phyloP scores from a whole-genome alignment of 2,888 invertebrate species.

The Calliopum simillimum region DNA sequence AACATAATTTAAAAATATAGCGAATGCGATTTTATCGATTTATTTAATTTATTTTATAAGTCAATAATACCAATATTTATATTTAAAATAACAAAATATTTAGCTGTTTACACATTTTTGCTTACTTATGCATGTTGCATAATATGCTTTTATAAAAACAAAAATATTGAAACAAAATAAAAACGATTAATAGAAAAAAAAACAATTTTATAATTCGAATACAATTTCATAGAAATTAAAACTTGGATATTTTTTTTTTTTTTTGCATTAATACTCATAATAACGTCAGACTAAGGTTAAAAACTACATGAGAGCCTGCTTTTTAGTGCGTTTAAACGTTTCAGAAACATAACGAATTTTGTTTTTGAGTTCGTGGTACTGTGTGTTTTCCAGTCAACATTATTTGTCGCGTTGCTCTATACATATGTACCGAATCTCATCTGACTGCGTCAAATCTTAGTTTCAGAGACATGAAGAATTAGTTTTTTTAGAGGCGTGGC shows the following conservation, averaged over 20 bases:
- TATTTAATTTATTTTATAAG: not conserved
- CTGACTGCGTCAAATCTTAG: too few species aligned
- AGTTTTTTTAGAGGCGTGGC: too few species aligned
- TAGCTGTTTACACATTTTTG: not conserved
- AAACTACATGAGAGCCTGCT: too few species aligned
- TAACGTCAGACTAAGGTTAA: too few species aligned
- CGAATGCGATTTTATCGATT: not conserved
- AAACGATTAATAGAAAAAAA: not conserved
- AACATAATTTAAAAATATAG: not conserved
- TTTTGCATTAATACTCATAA: too few species aligned
- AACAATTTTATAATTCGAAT: not conserved
- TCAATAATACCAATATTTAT: not conserved
- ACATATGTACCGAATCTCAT: too few species aligned
- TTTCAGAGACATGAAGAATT: too few species aligned
- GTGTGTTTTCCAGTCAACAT: too few species aligned
- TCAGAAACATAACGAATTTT: too few species aligned
- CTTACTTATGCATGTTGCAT: not conserved
- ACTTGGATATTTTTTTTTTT: not conserved
- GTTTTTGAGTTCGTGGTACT: too few species aligned
- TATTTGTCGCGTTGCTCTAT: too few species aligned
- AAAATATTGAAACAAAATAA: not conserved
- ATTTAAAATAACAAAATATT: not conserved
- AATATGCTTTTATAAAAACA: not conserved
- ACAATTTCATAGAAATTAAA: conserved; percentile 20
- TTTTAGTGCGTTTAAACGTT: too few species aligned